phyloP scores from a whole-genome alignment of 2,888 invertebrate genomes.

The Willowsia nigromaculata region DNA sequence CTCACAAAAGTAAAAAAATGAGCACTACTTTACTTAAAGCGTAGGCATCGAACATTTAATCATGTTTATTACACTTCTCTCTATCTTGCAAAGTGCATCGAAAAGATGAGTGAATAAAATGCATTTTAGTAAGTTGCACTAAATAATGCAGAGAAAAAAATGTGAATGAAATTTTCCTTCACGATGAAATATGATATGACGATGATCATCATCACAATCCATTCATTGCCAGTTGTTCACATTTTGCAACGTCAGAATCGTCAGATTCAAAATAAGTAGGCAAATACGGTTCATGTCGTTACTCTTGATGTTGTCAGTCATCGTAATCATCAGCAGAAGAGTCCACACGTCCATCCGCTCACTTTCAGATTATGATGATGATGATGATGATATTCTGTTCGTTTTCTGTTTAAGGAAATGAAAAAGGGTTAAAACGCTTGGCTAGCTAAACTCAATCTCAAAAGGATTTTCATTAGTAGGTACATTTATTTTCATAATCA shows the following conservation, averaged over 20 bases:
- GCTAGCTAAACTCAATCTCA: background rate
- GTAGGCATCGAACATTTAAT: background rate
- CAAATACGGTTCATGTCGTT: slow-evolving; percentile 5
- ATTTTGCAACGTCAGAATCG: background rate
- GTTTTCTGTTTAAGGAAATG: slow-evolving; percentile 10
- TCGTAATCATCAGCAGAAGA: background rate
- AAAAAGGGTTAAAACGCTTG: slow-evolving; percentile 12
- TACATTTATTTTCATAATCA: background rate
- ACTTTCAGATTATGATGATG: slow-evolving; percentile 23
- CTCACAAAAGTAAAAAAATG: background rate
- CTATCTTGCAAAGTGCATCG: background rate
- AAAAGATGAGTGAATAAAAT: background rate
- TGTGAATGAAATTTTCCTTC: slow-evolving; percentile 6
- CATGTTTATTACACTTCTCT: background rate
- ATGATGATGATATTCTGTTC: background rate
- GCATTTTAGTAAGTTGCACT: background rate
- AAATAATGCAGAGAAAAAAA: background rate
- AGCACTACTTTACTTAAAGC: background rate
- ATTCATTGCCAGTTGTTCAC: background rate
- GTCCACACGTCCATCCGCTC: background rate
- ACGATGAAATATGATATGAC: background rate
- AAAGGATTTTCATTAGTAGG: background rate
- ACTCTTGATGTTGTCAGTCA: slow-evolving; percentile 5
- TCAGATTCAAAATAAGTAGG: slow-evolving; percentile 24
- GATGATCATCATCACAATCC: background rate